Percentiles rank a stretch among this genome's conserved stretches.
These are phyloP conservation scores for Mythimna impura DNA, from an alignment of 2,888 invertebrate genomes.

Conservation along the genomic window DNA sequence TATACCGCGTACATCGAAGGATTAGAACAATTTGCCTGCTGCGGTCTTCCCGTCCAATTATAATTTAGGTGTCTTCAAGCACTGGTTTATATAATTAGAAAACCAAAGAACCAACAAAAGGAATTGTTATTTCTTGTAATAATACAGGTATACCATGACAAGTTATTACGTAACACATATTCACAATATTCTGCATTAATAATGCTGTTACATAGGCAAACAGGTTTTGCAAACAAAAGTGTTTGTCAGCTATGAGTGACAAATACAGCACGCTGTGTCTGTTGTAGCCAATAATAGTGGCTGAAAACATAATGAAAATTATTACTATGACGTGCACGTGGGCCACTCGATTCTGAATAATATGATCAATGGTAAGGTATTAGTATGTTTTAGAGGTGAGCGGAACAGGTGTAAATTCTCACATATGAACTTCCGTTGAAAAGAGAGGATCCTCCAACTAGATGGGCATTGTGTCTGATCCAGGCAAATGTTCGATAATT, in stretches of 20 bases:
- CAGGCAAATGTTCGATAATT: too few relatives aligned
- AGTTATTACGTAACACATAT: not conserved
- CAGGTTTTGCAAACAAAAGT: constrained; percentile 27
- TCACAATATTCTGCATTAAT: constrained; percentile 14
- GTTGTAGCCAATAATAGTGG: constrained; percentile 22
- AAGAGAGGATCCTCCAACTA: too few relatives aligned
- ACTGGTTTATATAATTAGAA: too few relatives aligned
- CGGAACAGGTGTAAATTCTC: too few relatives aligned
- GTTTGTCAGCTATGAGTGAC: constrained; percentile 38
- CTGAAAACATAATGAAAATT: constrained; percentile 8
- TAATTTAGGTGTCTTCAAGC: too few relatives aligned
- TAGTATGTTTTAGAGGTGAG: too few relatives aligned
- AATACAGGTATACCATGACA: not conserved
- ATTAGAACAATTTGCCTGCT: too few relatives aligned
- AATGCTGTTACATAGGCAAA: not conserved
- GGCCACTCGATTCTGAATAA: not conserved
- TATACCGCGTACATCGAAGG: too few relatives aligned
- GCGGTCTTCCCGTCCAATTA: too few relatives aligned
- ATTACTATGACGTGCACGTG: not conserved
- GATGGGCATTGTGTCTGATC: too few relatives aligned
- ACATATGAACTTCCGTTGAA: too few relatives aligned
- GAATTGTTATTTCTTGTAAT: not conserved
- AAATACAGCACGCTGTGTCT: not conserved
- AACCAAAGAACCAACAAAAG: not conserved
- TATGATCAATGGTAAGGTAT: too few relatives aligned